Evolutionary conservation across 2,113 vertebrate genomes (phyloP), one percentile per base, ranked within the genome.

Genomic region (Seriola aureovittata): DNA sequence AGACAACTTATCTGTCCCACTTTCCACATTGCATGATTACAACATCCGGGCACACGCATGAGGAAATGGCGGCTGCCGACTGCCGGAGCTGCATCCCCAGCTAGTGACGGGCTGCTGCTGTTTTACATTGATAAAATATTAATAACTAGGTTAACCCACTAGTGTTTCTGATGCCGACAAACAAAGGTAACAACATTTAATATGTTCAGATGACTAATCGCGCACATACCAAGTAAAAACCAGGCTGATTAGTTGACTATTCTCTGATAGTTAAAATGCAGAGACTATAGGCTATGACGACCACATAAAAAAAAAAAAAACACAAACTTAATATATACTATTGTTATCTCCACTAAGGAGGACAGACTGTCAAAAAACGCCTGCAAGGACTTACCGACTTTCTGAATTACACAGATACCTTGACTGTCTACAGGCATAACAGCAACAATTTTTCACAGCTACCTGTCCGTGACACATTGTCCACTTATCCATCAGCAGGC

Each of bases 371-470:
- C 81, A 86, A 85, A 29, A 82, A 80, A 71, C 58, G 13, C 65
- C 86, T 77, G 71, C 44, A 78, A 79, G 58, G 82, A 88, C 21
- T 87, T 80, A 86, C 58, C 59, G 29, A 44, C 25, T 29, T 87
- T 89, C 91, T 86, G 79, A 93, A 93, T 93, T 93, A 80, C 78
- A 71, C 78, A 84, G 78, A 91, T 91, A 85, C 77, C 87, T 77
- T 58, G 65, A 89, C 84, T 87, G 90, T 91, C 88, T 86, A 19
- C 71, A 84, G 16, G 77, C 13, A 86, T 89, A 90, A 85, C 88
- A 87, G 69, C 78, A 80, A 63, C 72, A 74, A 90, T 94, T 89
- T 87, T 92, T 91, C 86, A 93, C 88, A 91, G 84, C 82, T 87
- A 89, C 86, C 77, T 82, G 88, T 88, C 81, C 32, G 7, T 92